Evolutionary conservation across 2,797 vertebrate species (phyloP).

Genomic region (Valencia hispanica): DNA sequence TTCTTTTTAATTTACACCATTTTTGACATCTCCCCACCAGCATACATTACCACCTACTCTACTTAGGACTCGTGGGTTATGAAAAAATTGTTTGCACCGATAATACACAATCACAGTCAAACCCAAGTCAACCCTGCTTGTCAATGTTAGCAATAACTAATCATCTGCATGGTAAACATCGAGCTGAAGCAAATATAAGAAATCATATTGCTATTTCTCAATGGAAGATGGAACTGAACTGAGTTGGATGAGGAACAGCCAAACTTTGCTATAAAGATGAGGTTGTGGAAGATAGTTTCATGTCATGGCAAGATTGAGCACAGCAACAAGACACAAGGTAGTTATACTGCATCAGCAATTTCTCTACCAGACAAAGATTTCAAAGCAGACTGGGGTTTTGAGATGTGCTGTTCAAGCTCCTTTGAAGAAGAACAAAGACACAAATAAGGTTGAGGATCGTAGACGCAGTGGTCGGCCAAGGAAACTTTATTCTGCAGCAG

Average conservation of each 20-base stretch:
- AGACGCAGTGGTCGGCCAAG: slow-evolving; percentile 51
- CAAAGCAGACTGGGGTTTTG: too few species aligned
- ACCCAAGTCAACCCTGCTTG: slow-evolving; percentile 47
- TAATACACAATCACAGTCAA: slow-evolving; percentile 51
- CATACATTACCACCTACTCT: slow-evolving; percentile 50
- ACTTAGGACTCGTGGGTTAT: slow-evolving; percentile 37
- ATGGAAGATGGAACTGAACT: too few species aligned
- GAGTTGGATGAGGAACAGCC: too few species aligned
- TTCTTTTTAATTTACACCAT: slow-evolving; percentile 6
- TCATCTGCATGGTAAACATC: slow-evolving; percentile 45
- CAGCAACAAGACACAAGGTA: too few species aligned
- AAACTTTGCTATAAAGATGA: too few species aligned
- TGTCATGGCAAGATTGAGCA: too few species aligned
- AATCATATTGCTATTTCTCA: slow-evolving; percentile 26
- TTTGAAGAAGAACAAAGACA: too few species aligned
- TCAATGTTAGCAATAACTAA: slow-evolving; percentile 55
- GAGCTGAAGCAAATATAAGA: slow-evolving; percentile 36
- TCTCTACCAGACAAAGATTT: too few species aligned
- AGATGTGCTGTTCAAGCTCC: too few species aligned
- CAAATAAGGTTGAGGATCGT: neutral
- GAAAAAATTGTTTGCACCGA: slow-evolving; percentile 51
- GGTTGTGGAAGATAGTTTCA: too few species aligned
- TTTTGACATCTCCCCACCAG: slow-evolving; percentile 52
- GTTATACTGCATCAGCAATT: too few species aligned
- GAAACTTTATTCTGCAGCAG: too few species aligned